A percentile compares a stretch with the other conserved stretches of the same genome.
Conservation (phyloP, 2,888 invertebrate genomes). For the Arrhopalites spinosus region DNA sequence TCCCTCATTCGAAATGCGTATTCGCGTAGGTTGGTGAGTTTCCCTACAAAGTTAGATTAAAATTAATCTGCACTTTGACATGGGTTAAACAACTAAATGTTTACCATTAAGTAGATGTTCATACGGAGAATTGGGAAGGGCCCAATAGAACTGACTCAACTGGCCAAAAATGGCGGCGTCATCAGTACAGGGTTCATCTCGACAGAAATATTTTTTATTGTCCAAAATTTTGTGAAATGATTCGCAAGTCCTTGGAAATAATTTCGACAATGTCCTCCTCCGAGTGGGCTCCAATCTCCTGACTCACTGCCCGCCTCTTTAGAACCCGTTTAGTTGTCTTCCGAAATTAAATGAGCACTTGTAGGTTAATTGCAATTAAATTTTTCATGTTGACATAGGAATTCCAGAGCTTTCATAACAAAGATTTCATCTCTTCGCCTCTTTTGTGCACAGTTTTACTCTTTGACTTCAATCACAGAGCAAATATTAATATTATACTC, state of each 20-base stretch:
- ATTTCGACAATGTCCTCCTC: slow-evolving; percentile 45
- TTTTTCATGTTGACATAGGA: too few species aligned
- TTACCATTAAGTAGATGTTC: neutral
- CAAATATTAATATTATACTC: too few species aligned
- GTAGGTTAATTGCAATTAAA: too few species aligned
- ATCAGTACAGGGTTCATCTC: slow-evolving; percentile 50
- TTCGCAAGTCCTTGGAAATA: slow-evolving; percentile 42
- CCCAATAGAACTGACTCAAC: slow-evolving; percentile 58
- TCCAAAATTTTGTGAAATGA: slow-evolving; percentile 49
- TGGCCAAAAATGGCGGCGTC: slow-evolving; percentile 60
- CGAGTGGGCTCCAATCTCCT: slow-evolving; percentile 46
- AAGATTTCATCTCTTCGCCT: too few species aligned
- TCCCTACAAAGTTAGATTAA: slow-evolving; percentile 8
- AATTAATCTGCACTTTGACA: neutral
- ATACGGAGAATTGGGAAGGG: neutral
- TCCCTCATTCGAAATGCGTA: slow-evolving; percentile 19
- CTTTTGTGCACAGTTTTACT: too few species aligned
- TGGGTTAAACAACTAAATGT: too few species aligned
- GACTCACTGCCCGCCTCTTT: neutral
- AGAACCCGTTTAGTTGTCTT: slow-evolving; percentile 1
- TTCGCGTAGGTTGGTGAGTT: slow-evolving; percentile 14
- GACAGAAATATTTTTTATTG: slow-evolving; percentile 44
- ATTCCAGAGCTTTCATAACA: too few species aligned
- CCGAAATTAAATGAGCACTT: neutral
- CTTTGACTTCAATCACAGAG: too few species aligned